Percentiles rank a stretch among this genome's conserved stretches.
phyloP scores from a whole-genome alignment of 2,113 vertebrate genomes.

The Kryptolebias marmoratus region DNA sequence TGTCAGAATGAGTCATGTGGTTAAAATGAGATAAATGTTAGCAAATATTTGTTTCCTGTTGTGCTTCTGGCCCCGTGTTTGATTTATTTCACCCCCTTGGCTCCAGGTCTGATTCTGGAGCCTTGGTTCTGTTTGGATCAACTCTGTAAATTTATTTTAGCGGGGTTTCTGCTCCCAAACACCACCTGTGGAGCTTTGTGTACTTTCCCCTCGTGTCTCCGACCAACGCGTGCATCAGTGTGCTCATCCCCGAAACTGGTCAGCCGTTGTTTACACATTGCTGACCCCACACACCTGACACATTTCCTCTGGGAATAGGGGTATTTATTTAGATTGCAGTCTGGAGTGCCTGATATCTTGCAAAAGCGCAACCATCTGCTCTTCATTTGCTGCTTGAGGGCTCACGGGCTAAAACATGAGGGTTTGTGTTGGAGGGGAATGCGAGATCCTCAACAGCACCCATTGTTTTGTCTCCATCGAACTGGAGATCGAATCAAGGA shows the following conservation, averaged over 20 bases:
- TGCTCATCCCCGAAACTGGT: constrained; percentile 18
- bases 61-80: background rate
- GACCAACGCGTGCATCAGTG: background rate
- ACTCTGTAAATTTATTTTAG: constrained; percentile 3
- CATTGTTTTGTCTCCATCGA: constrained; percentile 57
- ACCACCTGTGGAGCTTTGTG: constrained; percentile 31
- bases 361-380: constrained; percentile 78
- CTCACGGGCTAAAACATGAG: constrained; percentile 55
- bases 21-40: constrained; percentile 61
- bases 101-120: background rate
- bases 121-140: constrained; percentile 1
- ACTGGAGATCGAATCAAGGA: constrained; percentile 48
- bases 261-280: constrained; percentile 44
- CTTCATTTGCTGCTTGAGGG: constrained; percentile 66
- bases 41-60: constrained; percentile 62
- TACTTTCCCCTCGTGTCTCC: background rate
- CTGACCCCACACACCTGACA: constrained; percentile 74
- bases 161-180: constrained; percentile 1
- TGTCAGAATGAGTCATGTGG: constrained; percentile 54
- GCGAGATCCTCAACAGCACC: constrained; percentile 60
- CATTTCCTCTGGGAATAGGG: constrained; percentile 57
- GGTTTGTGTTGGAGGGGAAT: constrained; percentile 60
- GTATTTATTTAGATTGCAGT: constrained; percentile 78
- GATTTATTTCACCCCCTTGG: constrained; percentile 18
- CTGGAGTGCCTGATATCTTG: constrained; percentile 66